Conservation (phyloP, 92 coral and sea anemone species). For the Ricordea florida region DNA sequence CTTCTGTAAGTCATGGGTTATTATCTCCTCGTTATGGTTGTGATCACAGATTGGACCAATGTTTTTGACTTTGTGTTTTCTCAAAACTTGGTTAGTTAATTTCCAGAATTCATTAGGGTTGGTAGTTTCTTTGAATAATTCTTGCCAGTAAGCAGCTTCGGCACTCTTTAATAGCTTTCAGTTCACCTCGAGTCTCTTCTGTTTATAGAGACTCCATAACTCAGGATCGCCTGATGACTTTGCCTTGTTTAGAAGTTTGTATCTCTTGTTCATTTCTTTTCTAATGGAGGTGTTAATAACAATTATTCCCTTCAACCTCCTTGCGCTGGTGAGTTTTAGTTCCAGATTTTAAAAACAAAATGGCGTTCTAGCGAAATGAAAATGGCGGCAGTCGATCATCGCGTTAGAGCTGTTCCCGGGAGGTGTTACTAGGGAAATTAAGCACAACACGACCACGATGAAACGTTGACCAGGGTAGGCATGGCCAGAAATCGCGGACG, state of each 20-base stretch:
- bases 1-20: not conserved
- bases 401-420: too few species aligned
- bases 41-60: slow-evolving; percentile 8
- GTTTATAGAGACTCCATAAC: slow-evolving; percentile 3
- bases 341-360: too few species aligned
- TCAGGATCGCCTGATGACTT: slow-evolving; percentile 3
- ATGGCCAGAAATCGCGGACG: too few species aligned
- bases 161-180: slow-evolving; percentile 12
- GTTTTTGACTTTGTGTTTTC: slow-evolving; percentile 11
- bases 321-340: too few species aligned
- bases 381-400: too few species aligned
- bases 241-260: slow-evolving; percentile 16
- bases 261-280: slow-evolving; percentile 22
- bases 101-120: slow-evolving; percentile 39
- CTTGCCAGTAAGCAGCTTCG: slow-evolving; percentile 22
- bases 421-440: too few species aligned
- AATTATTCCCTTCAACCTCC: too few species aligned
- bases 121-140: slow-evolving; percentile 9
- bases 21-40: not conserved
- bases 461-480: too few species aligned
- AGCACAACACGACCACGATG: too few species aligned
- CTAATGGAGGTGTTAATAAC: slow-evolving; percentile 22
- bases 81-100: slow-evolving; percentile 26
- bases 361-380: too few species aligned
- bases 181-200: slow-evolving; percentile 12